Evolutionary conservation across 2,113 vertebrate species (phyloP).

Genomic region (Pachyramphus minor): DNA sequence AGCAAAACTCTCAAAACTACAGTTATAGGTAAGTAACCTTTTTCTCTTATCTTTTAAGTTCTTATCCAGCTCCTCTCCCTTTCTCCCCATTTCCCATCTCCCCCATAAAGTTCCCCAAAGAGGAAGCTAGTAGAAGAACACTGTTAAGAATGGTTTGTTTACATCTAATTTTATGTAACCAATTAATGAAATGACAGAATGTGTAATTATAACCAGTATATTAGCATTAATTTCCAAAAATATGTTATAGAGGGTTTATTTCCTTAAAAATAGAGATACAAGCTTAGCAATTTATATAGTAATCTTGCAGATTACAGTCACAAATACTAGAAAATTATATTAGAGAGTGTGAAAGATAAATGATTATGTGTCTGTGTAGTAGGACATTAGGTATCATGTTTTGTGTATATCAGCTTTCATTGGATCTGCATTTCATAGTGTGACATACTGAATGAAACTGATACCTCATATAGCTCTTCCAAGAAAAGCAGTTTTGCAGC

Average conservation of each 20-base stretch:
- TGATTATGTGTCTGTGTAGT: neutral
- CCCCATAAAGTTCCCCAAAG: neutral
- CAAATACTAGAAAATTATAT: neutral
- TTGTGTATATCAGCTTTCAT: neutral
- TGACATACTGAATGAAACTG: neutral
- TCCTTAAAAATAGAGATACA: neutral
- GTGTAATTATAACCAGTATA: neutral
- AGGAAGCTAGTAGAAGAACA: neutral
- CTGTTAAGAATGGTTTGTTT: neutral
- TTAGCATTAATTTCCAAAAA: neutral
- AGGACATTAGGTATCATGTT: neutral
- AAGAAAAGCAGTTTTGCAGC: neutral
- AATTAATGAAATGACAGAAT: neutral
- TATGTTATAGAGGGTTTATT: neutral
- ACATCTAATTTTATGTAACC: neutral
- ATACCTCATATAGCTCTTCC: neutral
- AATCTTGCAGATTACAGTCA: neutral
- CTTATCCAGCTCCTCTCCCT: neutral
- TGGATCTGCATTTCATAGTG: neutral
- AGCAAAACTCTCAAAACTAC: constrained; percentile 62
- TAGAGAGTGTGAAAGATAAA: neutral
- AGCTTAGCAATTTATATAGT: neutral
- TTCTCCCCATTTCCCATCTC: neutral
- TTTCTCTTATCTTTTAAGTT: constrained; percentile 42
- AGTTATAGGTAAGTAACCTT: constrained; percentile 57